Evolutionary conservation across 2,888 invertebrate species (phyloP).

Genomic region (Tetragonula carbonaria): DNA sequence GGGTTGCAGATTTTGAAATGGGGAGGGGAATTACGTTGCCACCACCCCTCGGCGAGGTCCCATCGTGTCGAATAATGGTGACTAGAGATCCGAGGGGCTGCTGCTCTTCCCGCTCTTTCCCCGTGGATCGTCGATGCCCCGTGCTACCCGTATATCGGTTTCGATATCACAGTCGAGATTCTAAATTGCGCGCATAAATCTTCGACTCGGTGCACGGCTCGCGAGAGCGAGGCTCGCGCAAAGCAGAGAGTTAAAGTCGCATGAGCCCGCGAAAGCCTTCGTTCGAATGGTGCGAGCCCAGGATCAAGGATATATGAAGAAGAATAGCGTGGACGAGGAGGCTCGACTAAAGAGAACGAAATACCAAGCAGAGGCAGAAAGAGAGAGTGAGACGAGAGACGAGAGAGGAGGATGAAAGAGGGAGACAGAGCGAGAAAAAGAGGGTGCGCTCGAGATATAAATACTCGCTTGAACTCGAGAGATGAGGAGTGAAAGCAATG

Average conservation of each 20-base stretch:
- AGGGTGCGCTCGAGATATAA: slow-evolving; percentile 33
- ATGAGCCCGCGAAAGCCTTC: slow-evolving; percentile 44
- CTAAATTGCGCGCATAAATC: slow-evolving; percentile 60
- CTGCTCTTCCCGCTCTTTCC: slow-evolving; percentile 23
- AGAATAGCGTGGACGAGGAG: slow-evolving; percentile 60
- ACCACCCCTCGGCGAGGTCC: neutral
- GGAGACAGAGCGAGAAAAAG: neutral
- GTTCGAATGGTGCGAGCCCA: slow-evolving; percentile 53
- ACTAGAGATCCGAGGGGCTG: neutral
- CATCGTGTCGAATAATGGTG: slow-evolving; percentile 31
- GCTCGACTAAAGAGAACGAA: slow-evolving; percentile 45
- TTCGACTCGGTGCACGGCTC: slow-evolving; percentile 9
- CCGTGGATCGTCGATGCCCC: neutral
- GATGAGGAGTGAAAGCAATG: slow-evolving; percentile 49
- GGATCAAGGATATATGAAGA: slow-evolving; percentile 68
- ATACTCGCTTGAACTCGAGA: slow-evolving; percentile 47
- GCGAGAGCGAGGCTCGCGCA: slow-evolving; percentile 20
- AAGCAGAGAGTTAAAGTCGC: slow-evolving; percentile 50
- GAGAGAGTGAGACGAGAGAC: neutral
- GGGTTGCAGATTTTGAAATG: slow-evolving; percentile 29
- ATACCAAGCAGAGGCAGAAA: slow-evolving; percentile 19
- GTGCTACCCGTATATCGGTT: neutral
- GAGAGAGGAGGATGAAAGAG: neutral
- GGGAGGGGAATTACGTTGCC: slow-evolving; percentile 11
- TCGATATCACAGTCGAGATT: slow-evolving; percentile 40